phyloP scores from a whole-genome alignment of 2,797 vertebrate species.

The Carduelis carduelis region DNA sequence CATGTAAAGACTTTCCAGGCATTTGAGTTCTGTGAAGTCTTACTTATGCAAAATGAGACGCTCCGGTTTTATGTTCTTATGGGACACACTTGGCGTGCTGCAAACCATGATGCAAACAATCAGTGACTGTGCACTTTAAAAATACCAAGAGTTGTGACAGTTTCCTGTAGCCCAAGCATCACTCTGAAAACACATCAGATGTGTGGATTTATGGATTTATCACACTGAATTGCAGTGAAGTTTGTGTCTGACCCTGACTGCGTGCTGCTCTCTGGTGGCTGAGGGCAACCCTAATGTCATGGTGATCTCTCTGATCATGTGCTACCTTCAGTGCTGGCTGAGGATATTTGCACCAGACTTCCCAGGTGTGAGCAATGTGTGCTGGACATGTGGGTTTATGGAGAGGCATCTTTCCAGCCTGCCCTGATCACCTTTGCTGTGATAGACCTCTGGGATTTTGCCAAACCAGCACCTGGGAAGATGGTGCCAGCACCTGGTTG shows the following conservation, averaged over 20 bases:
- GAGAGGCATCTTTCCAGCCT: background rate
- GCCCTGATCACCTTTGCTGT: background rate
- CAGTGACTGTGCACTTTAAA: background rate
- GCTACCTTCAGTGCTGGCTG: background rate
- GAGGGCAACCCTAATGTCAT: background rate
- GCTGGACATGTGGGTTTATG: background rate
- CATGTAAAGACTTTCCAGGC: slow-evolving; percentile 38
- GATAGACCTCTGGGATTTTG: background rate
- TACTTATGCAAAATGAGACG: slow-evolving; percentile 36
- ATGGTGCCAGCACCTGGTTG: background rate
- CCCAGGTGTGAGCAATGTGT: too few relatives aligned
- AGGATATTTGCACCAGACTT: background rate
- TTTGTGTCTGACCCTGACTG: background rate
- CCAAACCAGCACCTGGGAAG: background rate
- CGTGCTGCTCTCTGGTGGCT: background rate
- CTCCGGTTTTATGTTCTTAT: slow-evolving; percentile 27
- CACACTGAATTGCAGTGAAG: background rate
- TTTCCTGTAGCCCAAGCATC: background rate
- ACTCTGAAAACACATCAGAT: background rate
- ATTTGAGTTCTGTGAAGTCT: slow-evolving; percentile 39
- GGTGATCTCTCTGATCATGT: background rate
- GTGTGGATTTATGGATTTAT: background rate
- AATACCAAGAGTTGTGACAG: background rate
- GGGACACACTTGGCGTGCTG: background rate
- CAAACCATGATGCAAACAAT: background rate